Percentiles rank a stretch among this genome's conserved stretches.
Evolutionary conservation across 53 echinoderm and acorn worm species (phyloP).

Genomic region (Echinometra lucunter): DNA sequence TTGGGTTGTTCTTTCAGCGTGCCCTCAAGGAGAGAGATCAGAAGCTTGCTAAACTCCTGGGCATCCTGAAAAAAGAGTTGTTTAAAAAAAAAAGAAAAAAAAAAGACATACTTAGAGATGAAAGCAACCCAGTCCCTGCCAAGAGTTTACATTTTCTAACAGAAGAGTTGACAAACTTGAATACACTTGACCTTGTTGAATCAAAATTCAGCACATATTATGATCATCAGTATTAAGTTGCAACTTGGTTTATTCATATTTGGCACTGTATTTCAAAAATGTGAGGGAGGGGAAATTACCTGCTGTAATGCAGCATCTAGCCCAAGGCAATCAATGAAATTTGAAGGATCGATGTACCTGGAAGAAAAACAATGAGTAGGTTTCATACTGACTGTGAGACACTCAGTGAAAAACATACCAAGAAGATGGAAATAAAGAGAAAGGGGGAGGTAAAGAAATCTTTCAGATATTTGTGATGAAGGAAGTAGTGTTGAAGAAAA

Average conservation of each 20-base stretch:
- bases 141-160: not conserved
- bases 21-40: constrained; percentile 95
- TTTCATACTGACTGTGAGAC: not conserved
- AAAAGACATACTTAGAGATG: not conserved
- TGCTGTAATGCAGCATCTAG: constrained; percentile 95
- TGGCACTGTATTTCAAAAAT: not conserved
- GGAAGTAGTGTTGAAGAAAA: no score
- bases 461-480: not conserved
- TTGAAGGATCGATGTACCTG: constrained; percentile 97
- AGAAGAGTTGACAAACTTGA: no score
- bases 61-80: constrained; percentile 85
- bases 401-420: not conserved
- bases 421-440: no score
- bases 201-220: not conserved
- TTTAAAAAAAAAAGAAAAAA: not conserved
- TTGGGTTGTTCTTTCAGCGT: constrained; percentile 84
- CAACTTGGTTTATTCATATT: not conserved
- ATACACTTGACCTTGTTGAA: no score
- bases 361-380: not conserved
- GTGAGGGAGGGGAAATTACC: constrained; percentile 57
- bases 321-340: constrained; percentile 89
- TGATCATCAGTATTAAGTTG: not conserved
- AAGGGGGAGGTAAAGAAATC: no score
- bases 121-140: not conserved
- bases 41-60: constrained; percentile 98